phyloP scores from a whole-genome alignment of 30 jellyfish, hydroid and myxozoan genomes.

The Cassiopea andromeda region DNA sequence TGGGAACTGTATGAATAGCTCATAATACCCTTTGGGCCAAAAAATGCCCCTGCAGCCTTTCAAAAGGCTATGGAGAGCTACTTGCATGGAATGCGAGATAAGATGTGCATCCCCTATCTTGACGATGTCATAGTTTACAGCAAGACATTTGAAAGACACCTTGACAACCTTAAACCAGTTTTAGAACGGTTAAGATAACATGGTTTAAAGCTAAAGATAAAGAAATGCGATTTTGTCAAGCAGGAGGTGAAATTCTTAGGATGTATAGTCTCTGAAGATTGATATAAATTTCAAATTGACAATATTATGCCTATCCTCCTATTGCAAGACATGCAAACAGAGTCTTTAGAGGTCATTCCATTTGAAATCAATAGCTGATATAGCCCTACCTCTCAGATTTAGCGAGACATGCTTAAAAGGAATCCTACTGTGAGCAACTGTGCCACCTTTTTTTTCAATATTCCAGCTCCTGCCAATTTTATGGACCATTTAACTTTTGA shows the following conservation, averaged over 20 bases:
- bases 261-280: slow-evolving; percentile 4
- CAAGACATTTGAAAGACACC: slow-evolving; percentile 28
- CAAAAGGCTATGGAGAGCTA: slow-evolving; percentile 56
- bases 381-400: no score
- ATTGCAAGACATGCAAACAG: slow-evolving; percentile 15
- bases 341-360: background rate
- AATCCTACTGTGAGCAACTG: no score
- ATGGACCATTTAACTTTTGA: no score
- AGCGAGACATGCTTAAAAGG: no score
- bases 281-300: slow-evolving; percentile 9
- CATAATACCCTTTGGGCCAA: slow-evolving; percentile 63
- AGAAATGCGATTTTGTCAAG: slow-evolving; percentile 46
- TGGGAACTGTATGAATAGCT: slow-evolving; percentile 68
- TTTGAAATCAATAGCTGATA: no score
- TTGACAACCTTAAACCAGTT: slow-evolving; percentile 17
- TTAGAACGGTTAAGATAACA: slow-evolving; percentile 1
- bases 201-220: slow-evolving; percentile 32
- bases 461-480: no score
- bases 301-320: slow-evolving; percentile 18
- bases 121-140: slow-evolving; percentile 43
- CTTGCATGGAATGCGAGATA: slow-evolving; percentile 27
- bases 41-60: slow-evolving; percentile 69
- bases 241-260: slow-evolving; percentile 38
- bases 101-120: slow-evolving; percentile 55
- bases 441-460: no score